phyloP scores from a whole-genome alignment of 30 jellyfish, hydroid and myxozoan genomes.

The Morbakka virulenta region DNA sequence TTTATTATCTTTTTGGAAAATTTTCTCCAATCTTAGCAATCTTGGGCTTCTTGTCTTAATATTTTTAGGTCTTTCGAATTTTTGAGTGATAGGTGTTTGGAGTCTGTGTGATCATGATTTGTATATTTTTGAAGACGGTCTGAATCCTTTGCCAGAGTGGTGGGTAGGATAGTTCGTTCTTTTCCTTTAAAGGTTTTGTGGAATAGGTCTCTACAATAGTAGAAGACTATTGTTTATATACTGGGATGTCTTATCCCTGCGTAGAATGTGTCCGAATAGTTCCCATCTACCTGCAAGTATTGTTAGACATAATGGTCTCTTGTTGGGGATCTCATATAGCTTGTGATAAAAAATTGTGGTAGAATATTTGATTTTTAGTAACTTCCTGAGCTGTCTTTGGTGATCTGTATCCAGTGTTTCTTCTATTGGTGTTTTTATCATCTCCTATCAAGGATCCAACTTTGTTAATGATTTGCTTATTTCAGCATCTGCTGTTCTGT shows the following conservation, averaged over 20 bases:
- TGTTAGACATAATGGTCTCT: too few species aligned
- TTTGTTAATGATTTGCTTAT: too few species aligned
- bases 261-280: constrained; percentile 2
- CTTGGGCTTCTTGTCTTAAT: not conserved
- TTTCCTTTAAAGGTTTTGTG: not conserved
- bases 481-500: too few species aligned
- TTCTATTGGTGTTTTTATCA: too few species aligned
- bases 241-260: not conserved
- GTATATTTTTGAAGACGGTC: not conserved
- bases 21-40: not conserved
- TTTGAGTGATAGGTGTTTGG: not conserved
- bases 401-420: too few species aligned
- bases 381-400: too few species aligned
- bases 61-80: not conserved
- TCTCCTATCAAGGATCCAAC: too few species aligned
- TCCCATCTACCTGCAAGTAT: constrained; percentile 4
- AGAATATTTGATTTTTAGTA: too few species aligned
- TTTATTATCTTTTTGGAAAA: not conserved
- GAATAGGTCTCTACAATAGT: too few species aligned
- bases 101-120: not conserved
- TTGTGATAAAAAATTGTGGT: too few species aligned
- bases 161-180: not conserved
- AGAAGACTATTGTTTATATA: too few species aligned
- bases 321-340: too few species aligned
- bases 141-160: constrained; percentile 6